Evolutionary conservation across 1,140 invertebrate species (phyloP), one percentile per base, ranked within the genome.

Genomic region (Aplysia californica): DNA sequence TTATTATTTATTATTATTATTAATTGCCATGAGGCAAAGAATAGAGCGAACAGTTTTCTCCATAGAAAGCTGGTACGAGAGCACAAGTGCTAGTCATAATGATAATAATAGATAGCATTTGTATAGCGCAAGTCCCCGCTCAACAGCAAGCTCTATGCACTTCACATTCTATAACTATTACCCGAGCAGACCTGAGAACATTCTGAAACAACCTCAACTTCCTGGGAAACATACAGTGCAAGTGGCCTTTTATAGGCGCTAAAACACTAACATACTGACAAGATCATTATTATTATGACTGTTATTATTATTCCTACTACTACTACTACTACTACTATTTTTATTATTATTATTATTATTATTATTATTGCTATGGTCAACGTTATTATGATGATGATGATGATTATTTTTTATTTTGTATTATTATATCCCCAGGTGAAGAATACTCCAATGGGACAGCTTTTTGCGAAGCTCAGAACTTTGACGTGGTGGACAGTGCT

Each of bases 391-490:
- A 67, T 29, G 6, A 67, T 67, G 36, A 6, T 15, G 18, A 67
- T 36, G 15, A 35, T 15, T 26, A 35, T 35, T 33, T 61, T 35
- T 5, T 18, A 15, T 20, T 35, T 26, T 67, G 65, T 35, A 20
- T 70, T 58, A n/a, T 73, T 58, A 75, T 77, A 39, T 71, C 76
- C 81, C n/a, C 76, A 89, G 87, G 83, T 56, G 78, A 82, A 33
- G 55, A 64, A 20, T 89, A 89, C 67, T 75, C 75, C 29, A 86
- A 86, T 75, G 88, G 88, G 20, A 79, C 82, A 65, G 79, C 84
- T 29, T 90, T 90, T 79, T 90, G 89, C 78, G 80, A 85, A 59
- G 87, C 87, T 29, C 88, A 90, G 77, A 85, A 86, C 73, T 90
- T 90, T 78, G 80, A 86, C 41, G 86, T 90, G 0, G 80, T 87